These are phyloP conservation scores for Gambelia wislizenii DNA, from an alignment of 2,797 vertebrate genomes.

Conservation along the genomic window DNA sequence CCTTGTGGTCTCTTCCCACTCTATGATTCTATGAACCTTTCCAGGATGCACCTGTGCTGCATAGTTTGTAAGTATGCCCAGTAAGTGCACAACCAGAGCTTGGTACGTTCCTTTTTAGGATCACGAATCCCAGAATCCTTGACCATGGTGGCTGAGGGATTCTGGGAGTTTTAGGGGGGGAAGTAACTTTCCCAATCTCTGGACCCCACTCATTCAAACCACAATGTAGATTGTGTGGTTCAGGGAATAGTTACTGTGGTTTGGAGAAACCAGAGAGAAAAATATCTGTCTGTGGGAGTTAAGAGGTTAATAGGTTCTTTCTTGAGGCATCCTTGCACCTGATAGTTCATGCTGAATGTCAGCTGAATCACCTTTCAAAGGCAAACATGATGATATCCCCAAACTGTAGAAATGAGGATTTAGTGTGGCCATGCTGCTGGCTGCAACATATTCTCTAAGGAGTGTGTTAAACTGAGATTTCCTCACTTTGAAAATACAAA, in stretches of 20 bases:
- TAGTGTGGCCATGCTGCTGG: not conserved
- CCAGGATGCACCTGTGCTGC: not conserved
- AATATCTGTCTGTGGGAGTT: too few species aligned
- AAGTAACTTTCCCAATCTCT: too few species aligned
- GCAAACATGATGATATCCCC: not conserved
- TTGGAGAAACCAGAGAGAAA: too few species aligned
- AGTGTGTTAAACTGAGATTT: conserved; percentile 10
- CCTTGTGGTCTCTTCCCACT: too few species aligned
- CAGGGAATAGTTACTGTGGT: not conserved
- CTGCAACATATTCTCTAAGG: not conserved
- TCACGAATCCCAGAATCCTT: too few species aligned
- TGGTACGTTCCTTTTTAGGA: too few species aligned
- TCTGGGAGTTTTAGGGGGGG: too few species aligned
- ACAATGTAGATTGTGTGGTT: not conserved
- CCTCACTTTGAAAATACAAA: not conserved
- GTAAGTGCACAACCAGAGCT: not conserved
- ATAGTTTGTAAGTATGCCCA: not conserved
- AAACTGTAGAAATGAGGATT: not conserved
- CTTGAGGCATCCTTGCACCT: not conserved
- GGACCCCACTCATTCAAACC: too few species aligned
- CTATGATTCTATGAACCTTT: too few species aligned
- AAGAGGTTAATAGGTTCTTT: too few species aligned
- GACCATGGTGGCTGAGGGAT: too few species aligned
- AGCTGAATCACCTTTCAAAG: not conserved
- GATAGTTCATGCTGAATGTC: not conserved